Percentiles rank a stretch among this genome's conserved stretches.
Conservation (phyloP, 1,140 invertebrate species). For the Ceratoteleas bidentatus region DNA sequence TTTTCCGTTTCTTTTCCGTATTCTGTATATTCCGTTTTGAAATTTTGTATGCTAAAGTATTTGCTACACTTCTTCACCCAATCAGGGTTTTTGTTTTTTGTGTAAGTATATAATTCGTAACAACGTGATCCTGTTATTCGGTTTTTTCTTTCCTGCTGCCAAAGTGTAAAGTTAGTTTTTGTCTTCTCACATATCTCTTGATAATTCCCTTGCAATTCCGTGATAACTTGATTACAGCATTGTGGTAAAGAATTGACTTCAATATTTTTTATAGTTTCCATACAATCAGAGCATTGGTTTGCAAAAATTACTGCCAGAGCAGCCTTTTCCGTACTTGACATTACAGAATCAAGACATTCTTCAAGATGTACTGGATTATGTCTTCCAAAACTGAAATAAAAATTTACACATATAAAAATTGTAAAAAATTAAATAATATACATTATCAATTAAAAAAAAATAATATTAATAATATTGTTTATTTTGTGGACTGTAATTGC, state of each 20-base stretch:
- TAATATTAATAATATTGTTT: no score
- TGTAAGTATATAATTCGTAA: slow-evolving; percentile 34
- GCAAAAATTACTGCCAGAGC: slow-evolving; percentile 5
- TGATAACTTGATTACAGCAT: slow-evolving; percentile 17
- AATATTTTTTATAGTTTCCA: slow-evolving; percentile 7
- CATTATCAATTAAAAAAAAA: no score
- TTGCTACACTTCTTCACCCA: slow-evolving; percentile 21
- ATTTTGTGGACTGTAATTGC: no score
- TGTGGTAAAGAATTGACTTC: neutral
- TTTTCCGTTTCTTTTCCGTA: slow-evolving; percentile 42
- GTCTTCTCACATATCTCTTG: slow-evolving; percentile 24
- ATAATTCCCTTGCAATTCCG: slow-evolving; percentile 22
- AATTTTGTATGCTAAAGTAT: slow-evolving; percentile 24
- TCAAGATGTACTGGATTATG: slow-evolving; percentile 7
- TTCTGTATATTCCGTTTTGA: slow-evolving; percentile 42
- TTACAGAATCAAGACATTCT: neutral
- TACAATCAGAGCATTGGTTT: slow-evolving; percentile 8
- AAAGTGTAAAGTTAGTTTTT: slow-evolving; percentile 5
- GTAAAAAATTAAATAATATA: no score
- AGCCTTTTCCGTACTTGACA: neutral
- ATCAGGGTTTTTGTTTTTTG: slow-evolving; percentile 37
- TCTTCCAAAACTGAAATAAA: slow-evolving; percentile 28
- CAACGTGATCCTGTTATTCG: slow-evolving; percentile 35
- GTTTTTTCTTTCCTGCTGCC: slow-evolving; percentile 15
- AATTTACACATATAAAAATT: no score